Evolutionary conservation across 2,113 vertebrate species (phyloP), one percentile per base, ranked within the genome.

Genomic region (Eclectus roratus): DNA sequence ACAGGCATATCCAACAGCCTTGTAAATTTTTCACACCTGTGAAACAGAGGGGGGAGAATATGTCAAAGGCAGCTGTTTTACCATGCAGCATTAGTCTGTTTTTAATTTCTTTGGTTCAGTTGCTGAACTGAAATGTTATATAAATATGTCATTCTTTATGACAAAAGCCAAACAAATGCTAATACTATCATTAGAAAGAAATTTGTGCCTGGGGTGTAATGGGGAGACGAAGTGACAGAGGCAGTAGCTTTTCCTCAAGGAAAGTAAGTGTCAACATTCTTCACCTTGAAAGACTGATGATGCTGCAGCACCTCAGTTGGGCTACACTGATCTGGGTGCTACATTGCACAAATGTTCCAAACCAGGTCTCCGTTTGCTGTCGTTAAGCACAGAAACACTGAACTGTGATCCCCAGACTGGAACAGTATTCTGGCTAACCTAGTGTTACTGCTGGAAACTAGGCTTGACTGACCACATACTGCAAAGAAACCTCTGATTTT

Each of bases 151-250:
- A 91, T 87, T 95, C 91, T 89, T 85, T 92, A 68, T 91, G 74
- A 93, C 73, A 96, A 96, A 91, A 92, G 31, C 64, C 61, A 96
- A 96, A 94, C 85, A 89, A 93, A 83, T 91, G 81, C 72, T 94
- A 95, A 92, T 85, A 73, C 35, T 91, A 21, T 83, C 71, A 92
- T 94, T 93, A 94, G 78, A 93, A 87, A 83, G 69, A 69, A 89
- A 94, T 50, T 76, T 66, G 44, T 94, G 31, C 73, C 85, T 91
- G 29, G 49, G 33, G 35, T 43, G 24, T 61, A 93, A 72, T 49
- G 68, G 58, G 46, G 80, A 96, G 78, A 88, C 87, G 80, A 64
- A 91, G 37, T 41, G 55, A 80, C 25, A 93, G 65, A 93, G 27
- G 20, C 35, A 64, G 63, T n/a, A 85, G 23, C 16, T 96, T 96